Evolutionary conservation across 1,140 invertebrate species (phyloP), one percentile per base, ranked within the genome.

Genomic region (Orius laevigatus): DNA sequence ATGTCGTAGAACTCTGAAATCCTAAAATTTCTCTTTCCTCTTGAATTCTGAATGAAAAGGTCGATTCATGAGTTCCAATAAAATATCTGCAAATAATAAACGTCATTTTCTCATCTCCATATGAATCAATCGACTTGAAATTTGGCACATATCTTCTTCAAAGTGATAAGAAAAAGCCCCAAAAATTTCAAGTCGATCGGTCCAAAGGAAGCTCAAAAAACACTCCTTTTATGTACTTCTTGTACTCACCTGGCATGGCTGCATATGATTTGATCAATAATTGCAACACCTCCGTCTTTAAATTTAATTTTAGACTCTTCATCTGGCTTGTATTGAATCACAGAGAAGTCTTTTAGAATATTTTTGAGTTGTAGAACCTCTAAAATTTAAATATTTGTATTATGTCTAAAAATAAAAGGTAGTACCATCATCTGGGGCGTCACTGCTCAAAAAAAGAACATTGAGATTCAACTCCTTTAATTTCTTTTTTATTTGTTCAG

Each of bases 191-290:
- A n/a, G n/a, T n/a, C n/a, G n/a, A n/a, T n/a, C n/a, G n/a, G n/a
- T n/a, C n/a, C n/a, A n/a, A 47, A 49, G 33, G 18, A 32, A 48
- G 39, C 36, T 46, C 18, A 50, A 50, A 51, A 11, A n/a, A n/a
- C n/a, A n/a, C n/a, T n/a, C n/a, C n/a, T n/a, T n/a, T n/a, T n/a
- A n/a, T n/a, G n/a, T n/a, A n/a, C n/a, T n/a, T n/a, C n/a, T 25
- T 25, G 3, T 25, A 54, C 34, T 54, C 62, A 80, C 71, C 74
- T 72, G 4, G 87, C 79, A 66, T 85, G 76, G 0, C 91, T 81
- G 69, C 88, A 93, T 54, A 97, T 84, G 57, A 94, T 88, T 70
- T 98, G 94, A 64, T 98, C 93, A 48, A 98, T 79, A 52, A 98
- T 92, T 1, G 93, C 91, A 34, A 89, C 63, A 11, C 84, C 86